These are phyloP conservation scores for Dryadula phaetusa DNA, from an alignment of 2,888 invertebrate genomes.

Conservation along the genomic window DNA sequence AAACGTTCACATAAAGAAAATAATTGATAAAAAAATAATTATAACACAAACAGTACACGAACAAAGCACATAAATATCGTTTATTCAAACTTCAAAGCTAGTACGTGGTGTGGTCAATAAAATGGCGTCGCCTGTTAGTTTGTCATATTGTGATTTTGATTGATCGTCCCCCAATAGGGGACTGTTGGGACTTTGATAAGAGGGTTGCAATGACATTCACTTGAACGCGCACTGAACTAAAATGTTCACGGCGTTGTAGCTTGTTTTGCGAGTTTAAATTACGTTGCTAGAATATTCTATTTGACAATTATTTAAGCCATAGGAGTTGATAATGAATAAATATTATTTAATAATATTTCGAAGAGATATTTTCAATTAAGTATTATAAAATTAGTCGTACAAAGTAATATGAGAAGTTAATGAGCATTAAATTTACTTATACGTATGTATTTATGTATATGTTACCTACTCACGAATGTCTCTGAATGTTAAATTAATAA, in stretches of 20 bases:
- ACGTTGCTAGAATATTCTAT: neutral
- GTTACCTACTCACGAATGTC: too few species aligned
- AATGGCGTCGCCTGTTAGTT: constrained; percentile 38
- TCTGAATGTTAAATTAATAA: neutral
- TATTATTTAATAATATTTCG: too few species aligned
- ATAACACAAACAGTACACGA: neutral
- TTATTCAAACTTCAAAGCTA: constrained; percentile 8
- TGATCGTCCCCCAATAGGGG: constrained; percentile 31
- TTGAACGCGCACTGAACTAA: neutral
- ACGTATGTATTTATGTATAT: too few species aligned
- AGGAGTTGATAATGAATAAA: too few species aligned
- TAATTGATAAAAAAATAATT: neutral
- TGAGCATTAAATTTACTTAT: neutral
- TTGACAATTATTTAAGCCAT: too few species aligned
- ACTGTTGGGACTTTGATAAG: constrained; percentile 8
- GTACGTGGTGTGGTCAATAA: constrained; percentile 34
- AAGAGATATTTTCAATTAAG: too few species aligned
- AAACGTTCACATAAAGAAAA: neutral
- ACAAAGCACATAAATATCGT: neutral
- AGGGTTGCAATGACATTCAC: constrained; percentile 20
- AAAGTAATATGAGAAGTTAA: neutral
- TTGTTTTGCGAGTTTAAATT: neutral
- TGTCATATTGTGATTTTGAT: constrained; percentile 35
- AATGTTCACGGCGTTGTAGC: neutral
- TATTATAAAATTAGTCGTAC: too few species aligned